Evolutionary conservation across 2,888 invertebrate genomes (phyloP).

Genomic region (Plebejus argus): DNA sequence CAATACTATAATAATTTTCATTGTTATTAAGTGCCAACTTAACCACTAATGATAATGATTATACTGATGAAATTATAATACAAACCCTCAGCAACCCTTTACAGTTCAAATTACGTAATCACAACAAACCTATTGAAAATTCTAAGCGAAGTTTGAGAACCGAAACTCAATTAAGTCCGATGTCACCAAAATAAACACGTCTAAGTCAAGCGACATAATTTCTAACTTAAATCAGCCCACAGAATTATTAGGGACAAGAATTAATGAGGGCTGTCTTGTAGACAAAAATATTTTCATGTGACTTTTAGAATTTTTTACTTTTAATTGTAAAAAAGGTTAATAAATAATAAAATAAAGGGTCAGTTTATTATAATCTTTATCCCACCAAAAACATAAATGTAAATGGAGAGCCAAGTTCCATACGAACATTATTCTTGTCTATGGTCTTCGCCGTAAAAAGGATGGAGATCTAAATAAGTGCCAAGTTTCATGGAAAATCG

Average conservation of each 20-base stretch:
- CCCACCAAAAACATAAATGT: too few relatives aligned
- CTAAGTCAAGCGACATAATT: conserved; percentile 40
- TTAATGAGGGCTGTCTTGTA: neutral
- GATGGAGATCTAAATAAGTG: too few relatives aligned
- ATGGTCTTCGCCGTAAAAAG: too few relatives aligned
- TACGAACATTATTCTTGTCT: too few relatives aligned
- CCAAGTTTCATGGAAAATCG: too few relatives aligned
- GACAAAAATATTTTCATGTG: neutral
- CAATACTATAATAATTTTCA: neutral
- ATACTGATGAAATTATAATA: neutral
- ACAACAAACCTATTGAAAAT: conserved; percentile 31
- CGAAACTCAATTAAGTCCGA: conserved; percentile 45
- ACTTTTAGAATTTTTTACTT: too few relatives aligned
- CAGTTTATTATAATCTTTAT: too few relatives aligned
- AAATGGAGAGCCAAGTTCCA: too few relatives aligned
- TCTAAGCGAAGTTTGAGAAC: conserved; percentile 40
- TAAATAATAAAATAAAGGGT: too few relatives aligned
- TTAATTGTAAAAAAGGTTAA: too few relatives aligned
- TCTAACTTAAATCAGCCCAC: conserved; percentile 31
- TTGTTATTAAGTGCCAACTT: neutral
- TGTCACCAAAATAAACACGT: conserved; percentile 43
- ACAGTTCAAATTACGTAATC: conserved; percentile 11
- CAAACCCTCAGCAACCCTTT: conserved; percentile 9
- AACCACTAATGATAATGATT: neutral
- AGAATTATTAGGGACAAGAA: conserved; percentile 8